Percentiles rank a stretch among this genome's conserved stretches.
phyloP scores from a whole-genome alignment of 2,888 invertebrate genomes.

The Lepidochrysops patricia region DNA sequence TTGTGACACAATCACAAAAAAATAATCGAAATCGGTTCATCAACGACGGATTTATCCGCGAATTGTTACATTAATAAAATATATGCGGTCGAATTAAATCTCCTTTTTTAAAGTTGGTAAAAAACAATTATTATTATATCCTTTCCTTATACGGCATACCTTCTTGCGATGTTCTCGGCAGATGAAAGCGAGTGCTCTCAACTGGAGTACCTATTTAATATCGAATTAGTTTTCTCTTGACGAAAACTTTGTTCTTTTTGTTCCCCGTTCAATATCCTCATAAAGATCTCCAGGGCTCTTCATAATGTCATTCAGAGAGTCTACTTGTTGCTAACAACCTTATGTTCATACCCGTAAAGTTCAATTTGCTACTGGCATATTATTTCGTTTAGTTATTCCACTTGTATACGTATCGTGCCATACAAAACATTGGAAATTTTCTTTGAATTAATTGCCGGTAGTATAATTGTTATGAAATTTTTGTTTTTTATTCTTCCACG shows the following conservation, averaged over 20 bases:
- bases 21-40: too few relatives aligned
- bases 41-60: too few relatives aligned
- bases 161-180: neutral
- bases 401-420: neutral
- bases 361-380: neutral
- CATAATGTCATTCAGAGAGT: slow-evolving; percentile 49
- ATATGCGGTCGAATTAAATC: too few relatives aligned
- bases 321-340: neutral
- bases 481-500: too few relatives aligned
- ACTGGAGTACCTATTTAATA: slow-evolving; percentile 6
- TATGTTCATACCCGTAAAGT: neutral
- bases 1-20: too few relatives aligned
- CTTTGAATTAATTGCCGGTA: neutral
- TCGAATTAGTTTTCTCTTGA: slow-evolving; percentile 40
- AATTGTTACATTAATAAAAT: too few relatives aligned
- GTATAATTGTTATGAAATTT: too few relatives aligned
- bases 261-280: slow-evolving; percentile 35
- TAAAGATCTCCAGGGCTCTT: slow-evolving; percentile 45
- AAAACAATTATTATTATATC: too few relatives aligned
- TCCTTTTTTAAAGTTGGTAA: too few relatives aligned
- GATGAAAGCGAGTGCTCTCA: slow-evolving; percentile 10
- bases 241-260: slow-evolving; percentile 63
- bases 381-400: neutral
- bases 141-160: neutral
- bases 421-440: neutral